Conservation (phyloP, 2,888 invertebrate genomes). For the Celastrina argiolus region DNA sequence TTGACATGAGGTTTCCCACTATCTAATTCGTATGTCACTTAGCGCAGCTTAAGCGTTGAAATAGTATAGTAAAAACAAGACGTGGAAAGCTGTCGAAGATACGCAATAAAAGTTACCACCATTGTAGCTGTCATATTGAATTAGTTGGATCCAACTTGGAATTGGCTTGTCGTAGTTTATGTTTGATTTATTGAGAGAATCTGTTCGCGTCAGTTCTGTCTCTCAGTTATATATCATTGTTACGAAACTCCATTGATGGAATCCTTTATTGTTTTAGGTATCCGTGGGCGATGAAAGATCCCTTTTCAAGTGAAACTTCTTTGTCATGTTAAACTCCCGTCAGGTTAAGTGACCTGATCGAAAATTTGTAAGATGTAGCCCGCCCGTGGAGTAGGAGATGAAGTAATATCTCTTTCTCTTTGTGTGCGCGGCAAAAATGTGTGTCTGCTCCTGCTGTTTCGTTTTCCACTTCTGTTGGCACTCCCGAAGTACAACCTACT, state of each 20-base stretch:
- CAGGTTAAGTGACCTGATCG: no score
- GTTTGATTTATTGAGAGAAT: constrained; percentile 16
- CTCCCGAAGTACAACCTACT: no score
- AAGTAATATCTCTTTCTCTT: no score
- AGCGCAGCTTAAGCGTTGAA: not conserved
- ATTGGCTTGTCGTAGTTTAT: constrained; percentile 20
- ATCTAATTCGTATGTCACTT: no score
- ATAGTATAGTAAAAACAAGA: not conserved
- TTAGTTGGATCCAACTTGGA: constrained; percentile 15
- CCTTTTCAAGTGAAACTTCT: not conserved
- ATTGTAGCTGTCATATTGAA: constrained; percentile 16
- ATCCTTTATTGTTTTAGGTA: constrained; percentile 8
- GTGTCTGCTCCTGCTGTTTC: no score
- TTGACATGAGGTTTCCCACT: no score
- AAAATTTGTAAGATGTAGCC: no score
- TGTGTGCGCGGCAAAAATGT: no score
- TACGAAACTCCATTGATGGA: constrained; percentile 9
- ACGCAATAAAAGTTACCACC: constrained; percentile 6
- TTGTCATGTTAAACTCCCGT: no score
- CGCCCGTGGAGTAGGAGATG: no score
- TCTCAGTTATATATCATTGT: constrained; percentile 7
- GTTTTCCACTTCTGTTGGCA: no score
- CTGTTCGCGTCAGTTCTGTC: constrained; percentile 4
- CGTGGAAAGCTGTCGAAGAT: not conserved
- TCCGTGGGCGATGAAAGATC: not conserved